phyloP scores from a whole-genome alignment of 2,888 invertebrate genomes.

The Halictus quadricinctus region DNA sequence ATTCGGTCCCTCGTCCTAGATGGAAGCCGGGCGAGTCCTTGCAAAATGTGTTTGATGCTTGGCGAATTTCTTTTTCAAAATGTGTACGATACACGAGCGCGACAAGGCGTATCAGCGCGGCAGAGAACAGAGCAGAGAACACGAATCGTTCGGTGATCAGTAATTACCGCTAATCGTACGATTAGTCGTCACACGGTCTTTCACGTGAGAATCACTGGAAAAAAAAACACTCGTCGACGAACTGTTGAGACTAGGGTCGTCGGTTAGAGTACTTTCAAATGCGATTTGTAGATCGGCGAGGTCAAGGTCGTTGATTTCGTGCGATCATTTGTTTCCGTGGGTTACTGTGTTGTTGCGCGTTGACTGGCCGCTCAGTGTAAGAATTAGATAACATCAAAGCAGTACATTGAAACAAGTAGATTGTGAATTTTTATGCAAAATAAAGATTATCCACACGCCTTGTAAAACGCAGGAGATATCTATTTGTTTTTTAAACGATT shows the following conservation, averaged over 20 bases:
- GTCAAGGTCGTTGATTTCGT: neutral
- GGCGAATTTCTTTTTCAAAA: neutral
- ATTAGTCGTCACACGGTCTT: neutral
- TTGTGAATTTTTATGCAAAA: neutral
- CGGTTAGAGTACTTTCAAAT: neutral
- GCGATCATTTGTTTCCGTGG: neutral
- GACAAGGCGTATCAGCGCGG: neutral
- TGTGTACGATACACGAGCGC: neutral
- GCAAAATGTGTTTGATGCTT: neutral
- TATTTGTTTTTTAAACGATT: no score
- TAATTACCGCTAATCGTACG: neutral
- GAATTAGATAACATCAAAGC: neutral
- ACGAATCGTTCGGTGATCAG: constrained; percentile 11
- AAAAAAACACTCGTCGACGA: neutral
- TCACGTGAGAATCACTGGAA: neutral
- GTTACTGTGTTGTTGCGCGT: neutral
- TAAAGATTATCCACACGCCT: neutral
- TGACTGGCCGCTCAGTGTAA: neutral
- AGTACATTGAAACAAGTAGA: neutral
- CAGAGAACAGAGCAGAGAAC: constrained; percentile 22
- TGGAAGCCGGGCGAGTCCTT: neutral
- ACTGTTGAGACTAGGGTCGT: neutral
- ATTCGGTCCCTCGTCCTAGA: neutral
- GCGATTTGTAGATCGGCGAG: neutral
- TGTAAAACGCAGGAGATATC: no score